Base-by-base conservation (phyloP, 1,140 invertebrate species). In the Saccostrea glomerata region DNA sequence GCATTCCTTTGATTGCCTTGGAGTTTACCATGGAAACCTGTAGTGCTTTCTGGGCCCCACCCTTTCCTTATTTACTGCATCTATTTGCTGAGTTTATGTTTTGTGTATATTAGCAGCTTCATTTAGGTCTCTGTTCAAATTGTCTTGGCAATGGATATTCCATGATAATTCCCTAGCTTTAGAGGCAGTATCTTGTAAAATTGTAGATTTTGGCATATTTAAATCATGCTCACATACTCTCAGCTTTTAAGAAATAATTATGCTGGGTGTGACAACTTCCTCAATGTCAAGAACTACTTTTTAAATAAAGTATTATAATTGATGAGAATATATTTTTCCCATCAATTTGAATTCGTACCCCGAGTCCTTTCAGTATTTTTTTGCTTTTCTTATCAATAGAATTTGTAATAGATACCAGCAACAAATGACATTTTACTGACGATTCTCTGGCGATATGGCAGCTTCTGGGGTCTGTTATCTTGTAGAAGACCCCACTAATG, bases 381-480 rank as follows among this genome's bases (percentile, higher is more conserved):
- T 77, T 77, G 70, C 70, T 12, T 77, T n/a, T 63, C 58, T 77
- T 77, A 77, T 77, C 70, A 77, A 77, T 36, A 66, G 20, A 77
- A 36, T 77, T 77, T 77, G 70, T 36, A 36, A 23, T 11, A 77
- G 70, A 12, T 30, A 77, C 25, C 25, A 36, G 70, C 30, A 77
- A 77, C 70, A 77, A 77, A 77, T 77, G 70, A 77, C 70, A 77
- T 77, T 77, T 77, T 77, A 15, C 70, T 77, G 70, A 77, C 9
- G 23, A 15, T 77, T 77, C 70, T 77, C 25, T 30, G 17, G 15
- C 30, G 70, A 77, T 77, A 25, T 25, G 70, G 70, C 70, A 77
- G 70, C 70, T 36, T 36, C 30, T 15, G 25, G 70, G 70, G 13
- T 36, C 13, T 17, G n/a, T 77, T 77, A 77, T 77, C 70, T 77